Percentiles rank a stretch among this genome's conserved stretches.
phyloP scores from a whole-genome alignment of 2,888 invertebrate species.

The Chorisops tibialis region DNA sequence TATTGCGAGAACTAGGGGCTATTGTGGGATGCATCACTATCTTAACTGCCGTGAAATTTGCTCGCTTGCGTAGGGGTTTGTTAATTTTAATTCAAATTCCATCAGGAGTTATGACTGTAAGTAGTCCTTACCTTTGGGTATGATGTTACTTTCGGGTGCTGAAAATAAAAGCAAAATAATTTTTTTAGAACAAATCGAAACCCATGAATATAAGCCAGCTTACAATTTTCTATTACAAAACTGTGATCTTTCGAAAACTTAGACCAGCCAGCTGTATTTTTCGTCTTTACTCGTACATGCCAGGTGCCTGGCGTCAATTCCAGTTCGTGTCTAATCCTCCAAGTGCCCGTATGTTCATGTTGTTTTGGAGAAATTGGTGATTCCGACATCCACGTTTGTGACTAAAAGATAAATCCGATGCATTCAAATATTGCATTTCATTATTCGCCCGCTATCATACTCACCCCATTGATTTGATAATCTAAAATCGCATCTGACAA shows the following conservation, averaged over 20 bases:
- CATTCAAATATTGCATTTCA: not conserved
- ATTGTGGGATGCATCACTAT: too few relatives aligned
- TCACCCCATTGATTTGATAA: slow-evolving; percentile 46
- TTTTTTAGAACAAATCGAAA: not conserved
- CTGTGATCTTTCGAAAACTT: slow-evolving; percentile 44
- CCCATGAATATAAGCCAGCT: not conserved
- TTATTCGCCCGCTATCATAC: slow-evolving; percentile 22
- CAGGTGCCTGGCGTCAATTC: slow-evolving; percentile 44
- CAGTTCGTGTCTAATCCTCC: slow-evolving; percentile 49
- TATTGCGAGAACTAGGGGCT: too few relatives aligned
- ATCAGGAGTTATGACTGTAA: too few relatives aligned
- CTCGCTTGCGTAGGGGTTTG: too few relatives aligned
- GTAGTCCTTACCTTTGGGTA: slow-evolving; percentile 40
- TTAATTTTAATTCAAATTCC: too few relatives aligned
- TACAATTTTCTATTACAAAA: slow-evolving; percentile 38
- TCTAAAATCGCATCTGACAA: slow-evolving; percentile 47
- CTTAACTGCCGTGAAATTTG: too few relatives aligned
- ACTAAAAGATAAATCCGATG: slow-evolving; percentile 35
- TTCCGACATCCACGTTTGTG: slow-evolving; percentile 45
- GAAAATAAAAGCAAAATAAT: not conserved
- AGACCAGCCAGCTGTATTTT: slow-evolving; percentile 48
- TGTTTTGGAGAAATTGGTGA: slow-evolving; percentile 43
- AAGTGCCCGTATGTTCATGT: slow-evolving; percentile 43
- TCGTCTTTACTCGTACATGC: slow-evolving; percentile 46
- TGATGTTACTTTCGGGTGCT: slow-evolving; percentile 30